A percentile compares a stretch with the other conserved stretches of the same genome.
These are phyloP conservation scores for Datnioides undecimradiatus DNA, from an alignment of 2,113 vertebrate genomes.

Conservation along the genomic window DNA sequence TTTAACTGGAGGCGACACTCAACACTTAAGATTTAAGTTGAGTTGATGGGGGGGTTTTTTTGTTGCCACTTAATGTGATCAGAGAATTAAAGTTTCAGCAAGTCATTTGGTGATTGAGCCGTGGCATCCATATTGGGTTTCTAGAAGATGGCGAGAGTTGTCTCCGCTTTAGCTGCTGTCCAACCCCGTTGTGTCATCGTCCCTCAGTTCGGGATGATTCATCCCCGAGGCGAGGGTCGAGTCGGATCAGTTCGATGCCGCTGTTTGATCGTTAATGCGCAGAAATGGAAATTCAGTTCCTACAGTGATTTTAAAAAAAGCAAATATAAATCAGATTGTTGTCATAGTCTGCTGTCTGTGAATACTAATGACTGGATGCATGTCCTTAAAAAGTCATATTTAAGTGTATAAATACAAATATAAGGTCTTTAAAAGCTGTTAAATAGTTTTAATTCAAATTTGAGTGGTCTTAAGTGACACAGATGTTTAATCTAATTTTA, in stretches of 20 bases:
- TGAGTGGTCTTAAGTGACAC: too few species aligned
- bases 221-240: not conserved
- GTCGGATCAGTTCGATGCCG: not conserved
- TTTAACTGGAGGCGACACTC: constrained; percentile 75
- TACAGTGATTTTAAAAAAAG: too few species aligned
- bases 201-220: not conserved
- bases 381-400: too few species aligned
- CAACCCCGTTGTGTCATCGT: not conserved
- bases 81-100: constrained; percentile 85
- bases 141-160: constrained; percentile 46
- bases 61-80: constrained; percentile 82
- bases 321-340: too few species aligned
- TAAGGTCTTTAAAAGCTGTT: too few species aligned
- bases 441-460: too few species aligned
- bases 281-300: not conserved
- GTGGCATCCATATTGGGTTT: constrained; percentile 69
- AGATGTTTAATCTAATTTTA: too few species aligned
- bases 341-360: not conserved
- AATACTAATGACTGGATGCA: not conserved
- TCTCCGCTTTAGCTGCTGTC: constrained; percentile 21
- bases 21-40: constrained; percentile 74
- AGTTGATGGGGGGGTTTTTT: constrained; percentile 29
- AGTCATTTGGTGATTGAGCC: constrained; percentile 71
- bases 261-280: not conserved
- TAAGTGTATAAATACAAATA: too few species aligned